Evolutionary conservation across 2,113 vertebrate genomes (phyloP), one percentile per base, ranked within the genome.

Genomic region (Cyphomyrus plagiostoma): DNA sequence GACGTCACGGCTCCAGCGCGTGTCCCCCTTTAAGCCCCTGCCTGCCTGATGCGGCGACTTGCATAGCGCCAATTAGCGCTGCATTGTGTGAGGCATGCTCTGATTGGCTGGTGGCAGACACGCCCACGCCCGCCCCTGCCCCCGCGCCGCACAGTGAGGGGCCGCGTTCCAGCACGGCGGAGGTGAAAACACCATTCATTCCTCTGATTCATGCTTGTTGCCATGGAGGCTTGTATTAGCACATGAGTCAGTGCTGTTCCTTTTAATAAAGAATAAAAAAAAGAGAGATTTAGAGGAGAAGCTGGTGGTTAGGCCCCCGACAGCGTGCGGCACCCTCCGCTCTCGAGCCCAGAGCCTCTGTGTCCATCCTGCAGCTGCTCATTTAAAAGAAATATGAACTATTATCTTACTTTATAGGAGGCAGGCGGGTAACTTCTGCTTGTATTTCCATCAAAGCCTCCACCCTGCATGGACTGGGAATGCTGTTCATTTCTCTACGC

Each of bases 221-320:
- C 83, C 48, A 86, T 49, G 83, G 83, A 80, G 74, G 17, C 74
- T 80, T 80, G 30, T 80, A 80, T 80, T 80, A 80, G 74, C 35
- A 80, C 74, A 80, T 80, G 74, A 80, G 35, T 80, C 74, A 80
- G 74, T 80, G 74, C 35, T 19, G 74, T 15, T 80, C 35, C 26
- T 30, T 77, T 42, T 80, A 39, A 42, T 80, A 80, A 39, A 80
- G 39, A 42, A 42, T 19, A 42, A 39, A 42, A 35, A 74, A 42
- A 15, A 39, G 30, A 42, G 10, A 39, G 74, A 80, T 35, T 7
- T 80, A 42, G 74, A 42, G 35, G 74, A 80, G 74, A 42, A 42
- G 74, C 13, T 39, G 11, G 35, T 19, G 74, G 74, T 17, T 80
- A 42, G 30, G n/a, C 35, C 35, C 74, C 35, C 13, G 15, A 35